Conservation (phyloP, 2,797 vertebrate genomes). For the Dryobates pubescens region DNA sequence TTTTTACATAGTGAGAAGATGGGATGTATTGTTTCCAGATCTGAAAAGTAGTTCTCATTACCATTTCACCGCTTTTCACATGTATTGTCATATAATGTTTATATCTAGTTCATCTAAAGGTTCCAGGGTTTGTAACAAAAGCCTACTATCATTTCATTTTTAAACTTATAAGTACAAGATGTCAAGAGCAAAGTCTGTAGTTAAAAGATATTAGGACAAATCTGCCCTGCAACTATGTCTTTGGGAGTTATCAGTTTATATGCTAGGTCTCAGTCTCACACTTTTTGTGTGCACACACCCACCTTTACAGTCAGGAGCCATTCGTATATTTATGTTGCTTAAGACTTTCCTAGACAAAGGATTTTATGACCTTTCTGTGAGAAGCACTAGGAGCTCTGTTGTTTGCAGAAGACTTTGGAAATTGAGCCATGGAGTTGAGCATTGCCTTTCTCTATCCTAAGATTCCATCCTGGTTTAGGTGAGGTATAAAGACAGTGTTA, state of each 20-base stretch:
- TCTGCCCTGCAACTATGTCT: background rate
- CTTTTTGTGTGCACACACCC: background rate
- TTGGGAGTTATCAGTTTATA: background rate
- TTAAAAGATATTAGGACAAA: background rate
- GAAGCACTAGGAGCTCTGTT: background rate
- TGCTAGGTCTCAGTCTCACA: background rate
- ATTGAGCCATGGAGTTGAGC: slow-evolving; percentile 8
- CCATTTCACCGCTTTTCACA: background rate
- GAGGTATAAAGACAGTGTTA: background rate
- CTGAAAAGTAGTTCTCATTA: background rate
- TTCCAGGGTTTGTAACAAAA: background rate
- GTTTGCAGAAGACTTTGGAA: slow-evolving; percentile 44
- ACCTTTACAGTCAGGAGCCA: background rate
- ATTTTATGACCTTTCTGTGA: slow-evolving; percentile 40
- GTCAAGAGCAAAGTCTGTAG: background rate
- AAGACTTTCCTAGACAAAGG: slow-evolving; percentile 2
- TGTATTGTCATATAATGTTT: background rate
- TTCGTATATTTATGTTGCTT: slow-evolving; percentile 15
- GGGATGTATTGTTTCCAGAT: background rate
- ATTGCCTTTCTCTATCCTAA: background rate
- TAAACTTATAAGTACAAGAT: background rate
- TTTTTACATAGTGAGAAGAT: background rate
- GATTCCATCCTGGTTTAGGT: background rate
- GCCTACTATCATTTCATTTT: background rate
- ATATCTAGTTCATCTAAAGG: background rate